Conservation (phyloP, 2,113 vertebrate species). For the Eublepharis macularius region DNA sequence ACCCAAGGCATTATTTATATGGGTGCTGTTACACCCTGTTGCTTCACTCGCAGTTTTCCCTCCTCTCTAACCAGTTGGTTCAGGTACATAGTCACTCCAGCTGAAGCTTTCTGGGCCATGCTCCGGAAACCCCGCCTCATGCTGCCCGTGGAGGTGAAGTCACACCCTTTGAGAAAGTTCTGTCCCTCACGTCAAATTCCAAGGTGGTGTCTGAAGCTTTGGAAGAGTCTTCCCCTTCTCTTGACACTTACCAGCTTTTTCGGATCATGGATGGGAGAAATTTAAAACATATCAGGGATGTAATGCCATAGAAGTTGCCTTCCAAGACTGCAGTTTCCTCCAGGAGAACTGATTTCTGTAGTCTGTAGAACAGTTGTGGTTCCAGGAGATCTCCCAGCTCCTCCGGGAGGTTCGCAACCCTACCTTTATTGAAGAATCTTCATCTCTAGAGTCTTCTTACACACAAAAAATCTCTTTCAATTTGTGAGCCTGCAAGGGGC, state of each 20-base stretch:
- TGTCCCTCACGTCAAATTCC: not conserved
- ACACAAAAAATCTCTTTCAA: too few relatives aligned
- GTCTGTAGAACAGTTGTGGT: too few relatives aligned
- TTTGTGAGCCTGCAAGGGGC: too few relatives aligned
- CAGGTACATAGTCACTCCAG: not conserved
- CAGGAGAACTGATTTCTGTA: too few relatives aligned
- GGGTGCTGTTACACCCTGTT: conserved; percentile 20
- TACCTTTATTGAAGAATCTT: too few relatives aligned
- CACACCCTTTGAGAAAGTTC: not conserved
- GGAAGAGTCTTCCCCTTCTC: not conserved
- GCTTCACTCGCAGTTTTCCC: conserved; percentile 10
- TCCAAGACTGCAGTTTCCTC: too few relatives aligned
- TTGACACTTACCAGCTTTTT: not conserved
- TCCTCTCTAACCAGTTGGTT: conserved; percentile 17
- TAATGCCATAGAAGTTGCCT: too few relatives aligned
- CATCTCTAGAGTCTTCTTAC: too few relatives aligned
- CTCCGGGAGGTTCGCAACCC: too few relatives aligned
- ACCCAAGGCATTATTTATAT: conserved; percentile 22
- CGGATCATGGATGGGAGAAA: not conserved
- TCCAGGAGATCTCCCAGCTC: too few relatives aligned
- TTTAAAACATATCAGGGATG: too few relatives aligned
- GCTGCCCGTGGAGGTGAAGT: not conserved
- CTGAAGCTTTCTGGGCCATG: not conserved
- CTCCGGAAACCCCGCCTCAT: not conserved
- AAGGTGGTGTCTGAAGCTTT: not conserved